Conservation (phyloP, 2,888 invertebrate genomes). For the Meteorus colon region DNA sequence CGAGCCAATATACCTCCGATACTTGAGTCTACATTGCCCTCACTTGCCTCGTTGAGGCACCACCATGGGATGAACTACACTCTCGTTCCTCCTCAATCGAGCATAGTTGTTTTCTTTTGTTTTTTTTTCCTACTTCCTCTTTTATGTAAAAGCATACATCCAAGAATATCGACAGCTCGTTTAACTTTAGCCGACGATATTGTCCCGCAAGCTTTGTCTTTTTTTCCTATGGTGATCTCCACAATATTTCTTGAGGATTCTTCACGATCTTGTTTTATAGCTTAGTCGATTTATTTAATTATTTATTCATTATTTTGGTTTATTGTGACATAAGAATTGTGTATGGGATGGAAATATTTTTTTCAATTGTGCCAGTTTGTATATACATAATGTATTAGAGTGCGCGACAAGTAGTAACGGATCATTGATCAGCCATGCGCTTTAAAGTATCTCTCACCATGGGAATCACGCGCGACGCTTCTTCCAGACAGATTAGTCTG, state of each 20-base stretch:
- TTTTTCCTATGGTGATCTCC: background rate
- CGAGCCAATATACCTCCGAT: constrained; percentile 50
- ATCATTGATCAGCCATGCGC: constrained; percentile 18
- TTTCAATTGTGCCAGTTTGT: background rate
- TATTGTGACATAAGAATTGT: constrained; percentile 37
- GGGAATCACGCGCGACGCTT: constrained; percentile 17
- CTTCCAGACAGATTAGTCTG: constrained; percentile 6
- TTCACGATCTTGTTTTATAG: constrained; percentile 44
- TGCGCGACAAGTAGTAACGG: constrained; percentile 29
- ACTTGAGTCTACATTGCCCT: constrained; percentile 26
- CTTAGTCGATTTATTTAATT: constrained; percentile 60
- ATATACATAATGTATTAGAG: background rate
- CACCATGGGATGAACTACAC: background rate
- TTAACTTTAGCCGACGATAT: constrained; percentile 5
- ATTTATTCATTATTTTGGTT: background rate
- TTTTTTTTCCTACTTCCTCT: background rate
- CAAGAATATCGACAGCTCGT: constrained; percentile 25
- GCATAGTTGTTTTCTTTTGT: background rate
- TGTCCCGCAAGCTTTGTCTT: background rate
- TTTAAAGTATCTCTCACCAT: constrained; percentile 18
- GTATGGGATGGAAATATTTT: constrained; percentile 39
- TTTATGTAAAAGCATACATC: background rate
- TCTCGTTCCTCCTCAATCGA: constrained; percentile 14
- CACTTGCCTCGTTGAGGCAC: constrained; percentile 38
- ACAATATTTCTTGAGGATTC: constrained; percentile 23